Evolutionary conservation across 2,888 invertebrate species (phyloP).

Genomic region (Argynnis bischoffii): DNA sequence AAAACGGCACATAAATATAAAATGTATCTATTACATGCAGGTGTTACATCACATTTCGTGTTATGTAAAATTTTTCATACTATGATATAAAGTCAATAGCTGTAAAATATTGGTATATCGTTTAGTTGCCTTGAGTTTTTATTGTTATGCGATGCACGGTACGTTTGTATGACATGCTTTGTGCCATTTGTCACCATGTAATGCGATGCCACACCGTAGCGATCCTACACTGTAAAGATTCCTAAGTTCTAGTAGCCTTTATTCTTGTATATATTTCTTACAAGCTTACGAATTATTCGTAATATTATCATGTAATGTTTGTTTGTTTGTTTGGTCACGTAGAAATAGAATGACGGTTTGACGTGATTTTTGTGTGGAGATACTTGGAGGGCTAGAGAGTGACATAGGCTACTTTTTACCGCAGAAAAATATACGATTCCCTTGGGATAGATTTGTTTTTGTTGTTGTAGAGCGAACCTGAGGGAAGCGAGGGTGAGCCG

Average conservation of each 20-base stretch:
- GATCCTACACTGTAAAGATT: neutral
- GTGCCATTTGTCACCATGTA: conserved; percentile 52
- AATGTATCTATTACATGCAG: neutral
- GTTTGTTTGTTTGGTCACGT: too few relatives aligned
- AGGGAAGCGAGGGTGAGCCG: too few relatives aligned
- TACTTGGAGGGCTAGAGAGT: too few relatives aligned
- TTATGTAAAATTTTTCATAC: neutral
- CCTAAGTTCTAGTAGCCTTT: neutral
- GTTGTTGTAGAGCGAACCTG: too few relatives aligned
- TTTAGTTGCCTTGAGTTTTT: conserved; percentile 40
- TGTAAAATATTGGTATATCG: conserved; percentile 5
- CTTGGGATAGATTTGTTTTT: too few relatives aligned
- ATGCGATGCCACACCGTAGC: conserved; percentile 21
- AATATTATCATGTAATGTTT: too few relatives aligned
- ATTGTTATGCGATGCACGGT: conserved; percentile 59
- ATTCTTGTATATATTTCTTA: neutral
- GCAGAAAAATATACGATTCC: too few relatives aligned
- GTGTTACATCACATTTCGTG: neutral
- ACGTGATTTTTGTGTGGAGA: too few relatives aligned
- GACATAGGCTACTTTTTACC: too few relatives aligned
- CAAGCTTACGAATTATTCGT: too few relatives aligned
- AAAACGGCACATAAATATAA: neutral
- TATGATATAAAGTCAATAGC: conserved; percentile 9
- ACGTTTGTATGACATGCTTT: conserved; percentile 42
- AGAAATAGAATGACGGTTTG: too few relatives aligned